Percentiles rank a stretch among this genome's conserved stretches.
Conservation (phyloP, 2,888 invertebrate species). For the Drosophila tripunctata region DNA sequence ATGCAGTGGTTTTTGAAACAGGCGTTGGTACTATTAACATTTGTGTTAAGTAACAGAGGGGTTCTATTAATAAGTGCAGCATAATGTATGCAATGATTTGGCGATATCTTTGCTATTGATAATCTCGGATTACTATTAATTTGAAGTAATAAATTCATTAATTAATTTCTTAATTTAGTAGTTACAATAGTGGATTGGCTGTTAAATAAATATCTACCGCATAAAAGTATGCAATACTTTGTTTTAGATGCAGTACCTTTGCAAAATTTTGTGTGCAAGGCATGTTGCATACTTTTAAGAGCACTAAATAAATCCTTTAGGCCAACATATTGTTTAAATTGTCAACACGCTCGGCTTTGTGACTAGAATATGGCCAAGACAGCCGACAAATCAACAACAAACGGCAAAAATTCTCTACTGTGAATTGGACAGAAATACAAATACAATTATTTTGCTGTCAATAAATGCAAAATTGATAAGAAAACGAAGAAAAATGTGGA, state of each 20-base stretch:
- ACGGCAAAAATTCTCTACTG: constrained; percentile 1
- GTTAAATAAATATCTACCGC: background rate
- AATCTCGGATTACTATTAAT: too few species aligned
- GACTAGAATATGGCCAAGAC: constrained; percentile 6
- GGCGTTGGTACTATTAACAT: background rate
- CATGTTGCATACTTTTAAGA: background rate
- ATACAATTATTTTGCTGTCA: constrained; percentile 49
- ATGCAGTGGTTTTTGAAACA: background rate
- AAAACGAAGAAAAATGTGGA: constrained; percentile 14
- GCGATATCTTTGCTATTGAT: too few species aligned
- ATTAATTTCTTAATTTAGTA: too few species aligned
- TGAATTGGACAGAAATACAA: constrained; percentile 2
- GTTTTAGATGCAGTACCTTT: background rate
- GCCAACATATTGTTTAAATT: constrained; percentile 12
- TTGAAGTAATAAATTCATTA: too few species aligned
- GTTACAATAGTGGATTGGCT: too few species aligned
- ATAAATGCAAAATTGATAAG: constrained; percentile 69
- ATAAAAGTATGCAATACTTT: background rate
- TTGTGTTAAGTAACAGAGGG: too few species aligned
- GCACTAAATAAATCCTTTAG: background rate
- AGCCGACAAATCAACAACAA: constrained; percentile 9
- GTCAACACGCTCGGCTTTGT: constrained; percentile 37
- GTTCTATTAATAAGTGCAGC: too few species aligned
- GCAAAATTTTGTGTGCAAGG: too few species aligned
- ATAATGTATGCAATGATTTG: constrained; percentile 9